These are phyloP conservation scores for Cygnus olor DNA, from an alignment of 2,797 vertebrate species.

Conservation along the genomic window DNA sequence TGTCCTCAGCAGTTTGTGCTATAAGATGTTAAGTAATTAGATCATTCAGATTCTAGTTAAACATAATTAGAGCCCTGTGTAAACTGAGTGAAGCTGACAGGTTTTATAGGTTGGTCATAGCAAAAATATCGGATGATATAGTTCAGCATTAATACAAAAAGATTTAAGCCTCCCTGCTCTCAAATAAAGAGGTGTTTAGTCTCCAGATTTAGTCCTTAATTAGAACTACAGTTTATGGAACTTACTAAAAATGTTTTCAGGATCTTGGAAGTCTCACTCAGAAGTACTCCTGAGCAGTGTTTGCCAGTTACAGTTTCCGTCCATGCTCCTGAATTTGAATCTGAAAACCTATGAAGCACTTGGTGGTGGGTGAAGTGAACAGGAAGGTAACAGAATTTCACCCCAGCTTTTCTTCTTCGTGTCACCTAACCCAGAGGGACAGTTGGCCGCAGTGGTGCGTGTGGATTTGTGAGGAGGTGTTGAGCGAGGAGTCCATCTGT, in stretches of 20 bases:
- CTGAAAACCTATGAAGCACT: not conserved
- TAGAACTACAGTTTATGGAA: conserved; percentile 29
- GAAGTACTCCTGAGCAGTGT: not conserved
- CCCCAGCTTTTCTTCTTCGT: not conserved
- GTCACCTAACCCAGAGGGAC: not conserved
- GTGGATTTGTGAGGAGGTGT: too few relatives aligned
- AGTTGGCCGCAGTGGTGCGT: not conserved
- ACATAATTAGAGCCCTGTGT: conserved; percentile 78
- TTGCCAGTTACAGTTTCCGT: not conserved
- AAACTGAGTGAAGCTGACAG: conserved; percentile 79
- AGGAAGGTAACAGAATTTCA: not conserved
- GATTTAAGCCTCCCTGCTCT: conserved; percentile 43
- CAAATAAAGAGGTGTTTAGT: conserved; percentile 44
- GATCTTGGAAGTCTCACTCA: not conserved
- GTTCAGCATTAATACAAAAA: conserved; percentile 60
- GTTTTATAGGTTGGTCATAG: conserved; percentile 72
- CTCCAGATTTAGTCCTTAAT: conserved; percentile 39
- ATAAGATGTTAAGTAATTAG: conserved; percentile 78
- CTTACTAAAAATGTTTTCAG: conserved; percentile 14
- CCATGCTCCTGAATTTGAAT: not conserved
- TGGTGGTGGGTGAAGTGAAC: not conserved
- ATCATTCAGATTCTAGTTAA: conserved; percentile 79
- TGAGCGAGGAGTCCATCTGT: too few relatives aligned
- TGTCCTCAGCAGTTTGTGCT: conserved; percentile 73
- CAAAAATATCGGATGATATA: conserved; percentile 69